Evolutionary conservation across 2,113 vertebrate species (phyloP), one percentile per base, ranked within the genome.

Genomic region (Herpetotheres cachinnans): DNA sequence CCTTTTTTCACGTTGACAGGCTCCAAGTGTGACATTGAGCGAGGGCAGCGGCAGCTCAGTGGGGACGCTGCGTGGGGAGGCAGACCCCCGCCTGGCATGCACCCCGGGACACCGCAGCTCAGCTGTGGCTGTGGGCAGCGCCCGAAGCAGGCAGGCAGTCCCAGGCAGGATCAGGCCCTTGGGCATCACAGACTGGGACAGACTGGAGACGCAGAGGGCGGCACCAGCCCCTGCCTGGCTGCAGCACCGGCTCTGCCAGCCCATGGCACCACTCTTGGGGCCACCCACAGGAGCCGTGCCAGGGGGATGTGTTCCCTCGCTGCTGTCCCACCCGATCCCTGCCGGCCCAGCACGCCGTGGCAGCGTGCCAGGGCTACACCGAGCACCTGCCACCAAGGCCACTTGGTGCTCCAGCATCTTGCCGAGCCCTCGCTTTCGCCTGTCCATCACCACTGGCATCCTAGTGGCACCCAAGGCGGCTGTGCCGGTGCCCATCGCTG

Each of bases 1-100:
- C 79, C 96, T 87, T 93, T 93, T 49, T 40, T 85, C 92, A 78
- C 5, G 0, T 13, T 96, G 97, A 97, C 96, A 96, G 96, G 52
- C 92, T 89, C 96, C 6, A 1, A 66, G 89, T 38, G 94, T 95
- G 96, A 97, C 97, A 97, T 94, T 97, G 95, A 97, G 89, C 89
- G 70, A 74, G 96, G 97, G 84, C 76, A 62, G 74, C 7, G 5
- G 70, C 44, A 76, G 72, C 72, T 6, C 13, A 0, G 12, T 1
- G 4, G 63, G 36, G 38, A 42, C 25, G 16, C 32, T 0, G 2
- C 1, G 6, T 0, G 2, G 59, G 36, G 46, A n/a, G 44, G 47
- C 3, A 0, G 47, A 44, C 27, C 11, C 52, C 9, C 2, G 2
- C 36, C 74, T 6, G 2, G 58, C 73, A n/a, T 2, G 1, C 10